Evolutionary conservation across 2,113 vertebrate species (phyloP).

Genomic region (Tamias sibiricus): DNA sequence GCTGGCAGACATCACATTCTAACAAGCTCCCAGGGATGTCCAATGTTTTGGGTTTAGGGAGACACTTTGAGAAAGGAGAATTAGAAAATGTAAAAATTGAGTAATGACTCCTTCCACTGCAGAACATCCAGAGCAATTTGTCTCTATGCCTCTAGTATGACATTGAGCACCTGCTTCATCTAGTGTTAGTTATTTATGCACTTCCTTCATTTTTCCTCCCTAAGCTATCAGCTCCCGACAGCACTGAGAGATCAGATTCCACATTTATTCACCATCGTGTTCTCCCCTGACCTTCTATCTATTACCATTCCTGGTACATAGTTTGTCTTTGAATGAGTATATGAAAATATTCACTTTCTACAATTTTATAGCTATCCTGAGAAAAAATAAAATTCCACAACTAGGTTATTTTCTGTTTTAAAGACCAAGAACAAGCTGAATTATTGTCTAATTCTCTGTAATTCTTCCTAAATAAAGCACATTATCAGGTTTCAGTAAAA

Average conservation of each 20-base stretch:
- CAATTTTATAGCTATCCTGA: not conserved
- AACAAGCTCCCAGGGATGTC: not conserved
- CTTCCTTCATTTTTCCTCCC: not conserved
- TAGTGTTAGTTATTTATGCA: not conserved
- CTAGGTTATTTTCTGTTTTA: not conserved
- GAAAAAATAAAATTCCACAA: slow-evolving; percentile 13
- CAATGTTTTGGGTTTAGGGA: not conserved
- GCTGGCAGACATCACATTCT: not conserved
- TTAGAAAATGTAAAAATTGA: not conserved
- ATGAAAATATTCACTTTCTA: slow-evolving; percentile 30
- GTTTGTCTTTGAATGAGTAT: not conserved
- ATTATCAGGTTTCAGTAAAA: not conserved
- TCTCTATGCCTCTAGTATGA: not conserved
- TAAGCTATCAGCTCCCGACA: not conserved
- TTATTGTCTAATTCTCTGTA: not conserved
- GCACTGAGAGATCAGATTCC: not conserved
- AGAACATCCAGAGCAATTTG: not conserved
- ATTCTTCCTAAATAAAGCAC: not conserved
- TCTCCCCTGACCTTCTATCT: not conserved
- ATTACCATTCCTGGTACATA: not conserved
- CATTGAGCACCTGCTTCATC: not conserved
- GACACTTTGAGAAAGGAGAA: not conserved
- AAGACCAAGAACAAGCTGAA: not conserved
- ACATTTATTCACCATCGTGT: not conserved
- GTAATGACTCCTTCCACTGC: not conserved